phyloP scores from a whole-genome alignment of 2,113 vertebrate genomes.

The Redunca redunca region DNA sequence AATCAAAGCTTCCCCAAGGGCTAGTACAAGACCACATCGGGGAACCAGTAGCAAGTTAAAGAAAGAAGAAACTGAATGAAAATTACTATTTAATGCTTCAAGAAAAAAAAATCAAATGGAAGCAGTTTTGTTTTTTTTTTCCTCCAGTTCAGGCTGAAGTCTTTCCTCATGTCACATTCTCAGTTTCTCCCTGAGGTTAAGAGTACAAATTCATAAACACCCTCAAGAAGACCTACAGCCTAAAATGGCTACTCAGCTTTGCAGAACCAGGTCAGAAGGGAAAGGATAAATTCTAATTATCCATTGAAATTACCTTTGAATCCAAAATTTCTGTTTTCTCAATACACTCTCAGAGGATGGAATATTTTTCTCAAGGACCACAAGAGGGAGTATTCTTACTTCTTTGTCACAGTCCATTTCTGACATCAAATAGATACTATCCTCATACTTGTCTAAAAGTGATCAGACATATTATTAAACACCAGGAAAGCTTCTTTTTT shows the following conservation, averaged over 20 bases:
- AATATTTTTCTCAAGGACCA: conserved; percentile 61
- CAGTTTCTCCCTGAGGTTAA: background rate
- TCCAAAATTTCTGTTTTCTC: conserved; percentile 16
- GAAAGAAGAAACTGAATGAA: background rate
- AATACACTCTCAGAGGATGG: background rate
- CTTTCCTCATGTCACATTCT: background rate
- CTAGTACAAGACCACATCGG: background rate
- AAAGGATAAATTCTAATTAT: background rate
- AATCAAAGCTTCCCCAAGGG: background rate
- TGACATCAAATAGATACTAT: background rate
- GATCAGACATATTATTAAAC: conserved; percentile 15
- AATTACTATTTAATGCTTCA: background rate
- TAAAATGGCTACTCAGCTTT: background rate
- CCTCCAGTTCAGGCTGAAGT: background rate
- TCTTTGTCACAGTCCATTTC: conserved; percentile 30
- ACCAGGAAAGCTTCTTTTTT: background rate
- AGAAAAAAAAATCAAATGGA: background rate
- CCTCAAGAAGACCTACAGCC: background rate
- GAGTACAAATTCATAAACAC: background rate
- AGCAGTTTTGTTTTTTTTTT: background rate
- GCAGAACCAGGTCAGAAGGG: background rate
- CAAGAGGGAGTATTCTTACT: conserved; percentile 72
- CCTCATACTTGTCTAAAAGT: background rate
- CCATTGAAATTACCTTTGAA: background rate
- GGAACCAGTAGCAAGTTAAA: background rate